Evolutionary conservation across 2,888 invertebrate species (phyloP).

Genomic region (Acanthosoma haemorrhoidale): DNA sequence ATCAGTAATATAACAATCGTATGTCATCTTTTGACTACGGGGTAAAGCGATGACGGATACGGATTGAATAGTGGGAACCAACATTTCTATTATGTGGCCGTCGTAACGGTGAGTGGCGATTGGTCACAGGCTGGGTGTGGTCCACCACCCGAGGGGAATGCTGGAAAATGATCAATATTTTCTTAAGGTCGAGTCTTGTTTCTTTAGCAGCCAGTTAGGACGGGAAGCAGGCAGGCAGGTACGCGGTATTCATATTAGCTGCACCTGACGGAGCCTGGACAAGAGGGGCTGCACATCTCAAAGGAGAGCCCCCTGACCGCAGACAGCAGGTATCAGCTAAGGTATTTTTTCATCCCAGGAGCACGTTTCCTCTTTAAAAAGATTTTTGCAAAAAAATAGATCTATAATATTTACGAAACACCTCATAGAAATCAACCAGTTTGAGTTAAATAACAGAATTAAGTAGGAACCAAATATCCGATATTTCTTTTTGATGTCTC

Average conservation of each 20-base stretch:
- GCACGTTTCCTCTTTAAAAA: too few species aligned
- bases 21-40: background rate
- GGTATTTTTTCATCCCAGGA: too few species aligned
- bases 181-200: background rate
- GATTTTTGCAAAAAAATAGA: too few species aligned
- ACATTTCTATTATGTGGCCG: background rate
- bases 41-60: background rate
- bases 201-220: background rate
- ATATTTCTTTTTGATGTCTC: too few species aligned
- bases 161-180: background rate
- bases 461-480: too few species aligned
- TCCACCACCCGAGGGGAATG: background rate
- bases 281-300: too few species aligned
- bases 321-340: background rate
- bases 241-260: background rate
- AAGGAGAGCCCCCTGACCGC: background rate
- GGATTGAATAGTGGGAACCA: background rate
- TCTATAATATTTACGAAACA: too few species aligned
- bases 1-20: background rate
- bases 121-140: background rate
- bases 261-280: too few species aligned
- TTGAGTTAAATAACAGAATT: too few species aligned
- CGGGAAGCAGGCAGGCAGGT: background rate
- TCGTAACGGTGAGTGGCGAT: background rate
- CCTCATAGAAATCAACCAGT: too few species aligned